Percentiles rank a stretch among this genome's conserved stretches.
These are phyloP conservation scores for Nymphalis urticae DNA, from an alignment of 2,888 invertebrate species.

Conservation along the genomic window DNA sequence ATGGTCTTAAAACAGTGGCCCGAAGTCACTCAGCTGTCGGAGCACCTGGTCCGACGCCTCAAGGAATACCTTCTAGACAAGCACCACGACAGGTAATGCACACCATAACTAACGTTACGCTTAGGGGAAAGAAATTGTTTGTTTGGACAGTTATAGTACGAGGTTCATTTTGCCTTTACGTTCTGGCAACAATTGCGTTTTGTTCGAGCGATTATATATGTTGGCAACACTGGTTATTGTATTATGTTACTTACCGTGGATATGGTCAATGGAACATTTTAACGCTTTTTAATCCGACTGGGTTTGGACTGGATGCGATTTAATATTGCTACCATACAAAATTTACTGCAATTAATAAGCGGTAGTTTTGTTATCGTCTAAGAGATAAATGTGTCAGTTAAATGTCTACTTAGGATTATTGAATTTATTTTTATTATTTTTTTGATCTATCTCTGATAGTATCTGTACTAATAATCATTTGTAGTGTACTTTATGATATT, in stretches of 20 bases:
- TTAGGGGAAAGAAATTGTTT: not conserved
- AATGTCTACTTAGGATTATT: no score
- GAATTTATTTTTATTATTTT: no score
- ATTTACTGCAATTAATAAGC: not conserved
- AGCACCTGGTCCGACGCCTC: constrained; percentile 88
- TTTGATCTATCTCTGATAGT: no score
- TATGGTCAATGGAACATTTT: constrained; percentile 3
- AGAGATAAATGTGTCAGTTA: no score
- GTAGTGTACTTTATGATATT: no score
- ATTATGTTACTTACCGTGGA: constrained; percentile 1
- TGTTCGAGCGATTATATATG: not conserved
- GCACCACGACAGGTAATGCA: constrained; percentile 79
- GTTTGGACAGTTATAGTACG: not conserved
- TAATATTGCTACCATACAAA: not conserved
- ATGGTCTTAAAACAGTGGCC: constrained; percentile 95
- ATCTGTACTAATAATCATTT: no score
- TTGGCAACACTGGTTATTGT: constrained; percentile 6
- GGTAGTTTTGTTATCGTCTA: no score
- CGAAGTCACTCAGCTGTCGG: constrained; percentile 91
- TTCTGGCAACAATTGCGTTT: not conserved
- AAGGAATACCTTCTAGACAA: constrained; percentile 89
- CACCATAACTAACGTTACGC: constrained; percentile 15
- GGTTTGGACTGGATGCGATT: not conserved
- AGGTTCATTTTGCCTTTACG: not conserved
- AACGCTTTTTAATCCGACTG: constrained; percentile 4